A percentile compares a stretch with the other conserved stretches of the same genome.
phyloP scores from a whole-genome alignment of 2,113 vertebrate genomes.

The cat (Felis catus) region F.catus_Fca126_mat1.0 CM031426.1:7290001-7290500 shows the following conservation, averaged over 20 bases:
- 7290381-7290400: background rate
- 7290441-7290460: background rate
- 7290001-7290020: background rate
- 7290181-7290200: constrained; percentile 67
- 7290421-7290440: background rate
- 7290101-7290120: constrained; percentile 48
- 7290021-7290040: constrained; percentile 48
- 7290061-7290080: constrained; percentile 75
- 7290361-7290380: background rate
- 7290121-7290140: constrained; percentile 54
- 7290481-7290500: background rate
- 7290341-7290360: background rate
- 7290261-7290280: background rate
- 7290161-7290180: constrained; percentile 77
- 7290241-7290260: background rate
- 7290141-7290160: background rate
- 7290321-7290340: background rate
- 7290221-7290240: fast-evolving
- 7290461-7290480: background rate
- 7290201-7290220: fast-evolving
- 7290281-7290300: background rate
- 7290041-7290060: constrained; percentile 30
- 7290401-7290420: background rate
- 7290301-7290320: background rate
- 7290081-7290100: background rate